These are phyloP conservation scores for Bombus terrestris DNA, from an alignment of 1,140 invertebrate genomes.

Conservation along the genomic window DNA sequence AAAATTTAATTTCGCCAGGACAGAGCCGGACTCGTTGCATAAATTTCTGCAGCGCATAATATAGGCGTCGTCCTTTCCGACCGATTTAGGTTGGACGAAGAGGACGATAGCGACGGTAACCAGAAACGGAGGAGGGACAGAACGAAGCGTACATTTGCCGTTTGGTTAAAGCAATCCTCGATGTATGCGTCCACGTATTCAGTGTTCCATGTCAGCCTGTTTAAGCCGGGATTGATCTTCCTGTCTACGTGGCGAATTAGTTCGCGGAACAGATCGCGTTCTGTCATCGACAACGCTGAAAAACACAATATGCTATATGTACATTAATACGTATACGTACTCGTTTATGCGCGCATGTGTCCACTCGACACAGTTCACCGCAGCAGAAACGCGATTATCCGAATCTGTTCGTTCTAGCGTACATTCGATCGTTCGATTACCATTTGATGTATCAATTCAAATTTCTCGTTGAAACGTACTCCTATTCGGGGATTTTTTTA, in stretches of 20 bases:
- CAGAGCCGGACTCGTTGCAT: slow-evolving; percentile 45
- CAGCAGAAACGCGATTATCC: slow-evolving; percentile 8
- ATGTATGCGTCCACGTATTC: slow-evolving; percentile 90
- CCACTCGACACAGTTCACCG: not conserved
- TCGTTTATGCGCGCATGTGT: not conserved
- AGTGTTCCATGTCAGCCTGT: slow-evolving; percentile 90
- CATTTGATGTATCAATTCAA: not conserved
- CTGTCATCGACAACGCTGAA: slow-evolving; percentile 83
- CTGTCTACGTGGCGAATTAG: slow-evolving; percentile 86
- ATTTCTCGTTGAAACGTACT: not conserved
- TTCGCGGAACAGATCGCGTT: slow-evolving; percentile 84
- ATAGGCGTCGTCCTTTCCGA: not conserved
- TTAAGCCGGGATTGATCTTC: slow-evolving; percentile 91
- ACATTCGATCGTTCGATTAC: not conserved
- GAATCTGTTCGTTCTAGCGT: not conserved
- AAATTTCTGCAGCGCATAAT: slow-evolving; percentile 43
- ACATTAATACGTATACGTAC: not conserved
- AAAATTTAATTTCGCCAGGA: slow-evolving; percentile 59
- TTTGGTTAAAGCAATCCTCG: slow-evolving; percentile 88
- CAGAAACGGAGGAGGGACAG: not conserved
- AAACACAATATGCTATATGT: slow-evolving; percentile 30
- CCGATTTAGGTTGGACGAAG: not conserved
- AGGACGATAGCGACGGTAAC: not conserved
- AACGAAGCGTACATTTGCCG: slow-evolving; percentile 84
- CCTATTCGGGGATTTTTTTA: not conserved